Conservation (phyloP, 2,888 invertebrate genomes). For the Cheilosia soror region DNA sequence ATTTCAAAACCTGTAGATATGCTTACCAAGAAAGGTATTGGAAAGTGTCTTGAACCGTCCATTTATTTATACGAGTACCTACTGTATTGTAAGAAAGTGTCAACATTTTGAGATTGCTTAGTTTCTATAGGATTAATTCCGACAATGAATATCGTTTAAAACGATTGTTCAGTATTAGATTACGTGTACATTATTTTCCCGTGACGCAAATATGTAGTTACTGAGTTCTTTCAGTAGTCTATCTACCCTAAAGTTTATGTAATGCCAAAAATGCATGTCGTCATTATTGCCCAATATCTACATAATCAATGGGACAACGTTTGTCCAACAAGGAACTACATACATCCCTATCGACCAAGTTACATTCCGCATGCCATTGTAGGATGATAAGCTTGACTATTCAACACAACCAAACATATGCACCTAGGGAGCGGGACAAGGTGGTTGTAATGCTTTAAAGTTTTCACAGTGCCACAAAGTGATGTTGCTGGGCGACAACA, state of each 20-base stretch:
- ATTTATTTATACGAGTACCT: too few species aligned
- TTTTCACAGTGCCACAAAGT: constrained; percentile 36
- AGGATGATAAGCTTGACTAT: constrained; percentile 24
- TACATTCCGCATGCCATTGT: constrained; percentile 28
- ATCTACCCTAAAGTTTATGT: background rate
- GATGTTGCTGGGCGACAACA: constrained; percentile 42
- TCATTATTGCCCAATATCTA: background rate
- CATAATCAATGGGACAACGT: constrained; percentile 9
- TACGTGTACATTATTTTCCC: too few species aligned
- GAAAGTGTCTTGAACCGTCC: too few species aligned
- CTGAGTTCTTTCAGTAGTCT: too few species aligned
- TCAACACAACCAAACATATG: constrained; percentile 1
- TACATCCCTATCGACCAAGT: background rate
- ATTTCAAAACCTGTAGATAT: too few species aligned
- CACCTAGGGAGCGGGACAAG: background rate
- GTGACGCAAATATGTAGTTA: too few species aligned
- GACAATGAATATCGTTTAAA: too few species aligned
- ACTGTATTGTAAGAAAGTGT: too few species aligned
- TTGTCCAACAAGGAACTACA: background rate
- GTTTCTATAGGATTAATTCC: too few species aligned
- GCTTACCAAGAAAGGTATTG: too few species aligned
- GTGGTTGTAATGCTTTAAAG: constrained; percentile 13
- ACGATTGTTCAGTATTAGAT: too few species aligned
- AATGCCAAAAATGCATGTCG: background rate
- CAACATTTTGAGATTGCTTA: too few species aligned